phyloP scores from a whole-genome alignment of 2,888 invertebrate species.

The Notodonta dromedarius region DNA sequence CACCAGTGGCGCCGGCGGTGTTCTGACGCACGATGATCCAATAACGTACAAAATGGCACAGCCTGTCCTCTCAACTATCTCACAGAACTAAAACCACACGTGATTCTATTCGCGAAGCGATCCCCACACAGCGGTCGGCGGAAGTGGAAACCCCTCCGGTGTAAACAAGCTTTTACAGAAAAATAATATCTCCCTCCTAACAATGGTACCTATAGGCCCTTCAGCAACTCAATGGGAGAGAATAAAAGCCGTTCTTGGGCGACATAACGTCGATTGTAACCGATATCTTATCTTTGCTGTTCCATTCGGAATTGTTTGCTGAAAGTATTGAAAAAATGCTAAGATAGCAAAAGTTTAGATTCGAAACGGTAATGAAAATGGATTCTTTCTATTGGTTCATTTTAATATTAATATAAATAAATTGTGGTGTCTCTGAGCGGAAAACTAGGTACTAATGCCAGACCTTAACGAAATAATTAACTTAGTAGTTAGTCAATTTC shows the following conservation, averaged over 20 bases:
- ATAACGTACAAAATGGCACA: too few species aligned
- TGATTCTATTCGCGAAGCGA: neutral
- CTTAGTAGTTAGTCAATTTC: too few species aligned
- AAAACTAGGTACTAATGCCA: too few species aligned
- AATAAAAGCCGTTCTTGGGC: slow-evolving; percentile 20
- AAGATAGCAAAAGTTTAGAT: slow-evolving; percentile 12
- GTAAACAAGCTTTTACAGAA: neutral
- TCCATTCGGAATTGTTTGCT: slow-evolving; percentile 36
- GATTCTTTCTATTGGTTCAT: too few species aligned
- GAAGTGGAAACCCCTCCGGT: neutral
- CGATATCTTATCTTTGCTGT: slow-evolving; percentile 43
- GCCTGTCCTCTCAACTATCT: too few species aligned
- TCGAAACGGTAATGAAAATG: slow-evolving; percentile 4
- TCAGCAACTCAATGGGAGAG: slow-evolving; percentile 2
- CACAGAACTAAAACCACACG: too few species aligned
- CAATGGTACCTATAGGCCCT: neutral
- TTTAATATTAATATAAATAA: slow-evolving; percentile 1
- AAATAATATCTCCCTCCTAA: neutral
- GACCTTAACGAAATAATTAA: too few species aligned
- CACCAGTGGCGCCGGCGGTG: too few species aligned
- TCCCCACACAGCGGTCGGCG: neutral
- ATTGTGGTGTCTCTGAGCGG: too few species aligned
- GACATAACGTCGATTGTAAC: slow-evolving; percentile 35
- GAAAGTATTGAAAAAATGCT: slow-evolving; percentile 32
- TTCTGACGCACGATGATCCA: too few species aligned